Conservation (phyloP, 2,888 invertebrate species). For the Trissonchulus sp. region DNA sequence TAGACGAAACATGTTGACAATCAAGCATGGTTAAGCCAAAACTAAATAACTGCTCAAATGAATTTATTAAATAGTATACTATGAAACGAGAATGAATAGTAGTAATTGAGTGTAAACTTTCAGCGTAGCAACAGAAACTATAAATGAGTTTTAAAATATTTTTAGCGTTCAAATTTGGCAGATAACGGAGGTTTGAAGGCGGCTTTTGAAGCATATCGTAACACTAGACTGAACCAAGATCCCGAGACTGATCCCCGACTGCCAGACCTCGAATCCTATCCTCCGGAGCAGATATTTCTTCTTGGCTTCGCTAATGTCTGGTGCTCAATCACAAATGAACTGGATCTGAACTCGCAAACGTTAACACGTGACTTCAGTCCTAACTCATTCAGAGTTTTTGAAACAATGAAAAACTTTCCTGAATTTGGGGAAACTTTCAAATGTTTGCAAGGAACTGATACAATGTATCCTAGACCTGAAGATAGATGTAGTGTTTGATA, state of each 20-base stretch:
- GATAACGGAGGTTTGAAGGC: slow-evolving; percentile 86
- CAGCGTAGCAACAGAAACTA: too few relatives aligned
- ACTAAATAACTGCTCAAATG: too few relatives aligned
- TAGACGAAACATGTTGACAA: too few relatives aligned
- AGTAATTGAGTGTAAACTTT: too few relatives aligned
- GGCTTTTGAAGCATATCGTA: slow-evolving; percentile 61
- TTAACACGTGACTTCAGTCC: not conserved
- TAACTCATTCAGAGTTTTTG: not conserved
- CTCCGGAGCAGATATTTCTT: slow-evolving; percentile 8
- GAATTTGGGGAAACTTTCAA: slow-evolving; percentile 2
- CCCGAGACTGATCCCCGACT: not conserved
- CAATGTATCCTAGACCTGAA: too few relatives aligned
- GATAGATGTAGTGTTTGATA: too few relatives aligned
- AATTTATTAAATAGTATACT: too few relatives aligned
- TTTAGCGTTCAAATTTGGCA: slow-evolving; percentile 70
- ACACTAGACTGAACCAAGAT: not conserved
- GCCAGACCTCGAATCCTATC: not conserved
- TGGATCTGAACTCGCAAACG: not conserved
- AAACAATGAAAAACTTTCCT: not conserved
- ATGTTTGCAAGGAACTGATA: slow-evolving; percentile 19
- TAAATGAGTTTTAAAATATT: too few relatives aligned
- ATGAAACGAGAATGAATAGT: too few relatives aligned
- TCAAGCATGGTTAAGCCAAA: too few relatives aligned
- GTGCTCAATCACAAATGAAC: not conserved
- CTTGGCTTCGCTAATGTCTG: not conserved